Base-by-base conservation (phyloP, 2,797 vertebrate species). In the Benthosema pterotum region DNA sequence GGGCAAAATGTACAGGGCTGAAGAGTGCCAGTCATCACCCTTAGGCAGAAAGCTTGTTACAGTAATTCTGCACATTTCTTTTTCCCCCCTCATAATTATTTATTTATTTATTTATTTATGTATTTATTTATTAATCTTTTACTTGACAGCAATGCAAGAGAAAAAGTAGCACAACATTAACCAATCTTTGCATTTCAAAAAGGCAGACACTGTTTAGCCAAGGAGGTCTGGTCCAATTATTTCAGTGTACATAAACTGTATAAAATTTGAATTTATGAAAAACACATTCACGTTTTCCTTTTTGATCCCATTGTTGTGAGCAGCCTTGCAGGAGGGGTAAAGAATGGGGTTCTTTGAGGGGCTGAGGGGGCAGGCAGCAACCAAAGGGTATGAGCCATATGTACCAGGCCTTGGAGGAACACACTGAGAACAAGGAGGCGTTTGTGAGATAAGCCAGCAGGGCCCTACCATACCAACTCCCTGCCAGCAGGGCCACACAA, bases 321-420 rank as follows among this genome's bases (percentile, higher is more conserved):
- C 47, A 42, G 22, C 63, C 51, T 59, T 58, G 42, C 28, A 14
- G 12, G 43, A 4, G 32, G 7, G 7, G 52, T 6, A 56, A 62
- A 68, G 13, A 69, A 65, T 4, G 18, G 12, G 58, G 16, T 4
- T 57, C 49, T 63, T 71, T 67, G 47, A 65, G 52, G 52, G 19
- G 38, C 72, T 17, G 19, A 4, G 65, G 51, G n/a, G 43, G 4
- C 11, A 38, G n/a, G n/a, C n/a, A n/a, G n/a, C n/a, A n/a, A n/a
- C 53, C 15, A 42, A 11, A 72, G 14, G 46, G 57, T 49, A 46
- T 63, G 60, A 63, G 59, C 25, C 4, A 5, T 13, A 43, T 42
- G 49, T 32, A 67, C 67, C 62, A 61, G 71, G 65, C 67, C 19
- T 48, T 47, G 25, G 57, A 72, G 18, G 25, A 38, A 60, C n/a